Evolutionary conservation across 1,140 invertebrate species (phyloP), one percentile per base, ranked within the genome.

Genomic region (Drosophila leontia): DNA sequence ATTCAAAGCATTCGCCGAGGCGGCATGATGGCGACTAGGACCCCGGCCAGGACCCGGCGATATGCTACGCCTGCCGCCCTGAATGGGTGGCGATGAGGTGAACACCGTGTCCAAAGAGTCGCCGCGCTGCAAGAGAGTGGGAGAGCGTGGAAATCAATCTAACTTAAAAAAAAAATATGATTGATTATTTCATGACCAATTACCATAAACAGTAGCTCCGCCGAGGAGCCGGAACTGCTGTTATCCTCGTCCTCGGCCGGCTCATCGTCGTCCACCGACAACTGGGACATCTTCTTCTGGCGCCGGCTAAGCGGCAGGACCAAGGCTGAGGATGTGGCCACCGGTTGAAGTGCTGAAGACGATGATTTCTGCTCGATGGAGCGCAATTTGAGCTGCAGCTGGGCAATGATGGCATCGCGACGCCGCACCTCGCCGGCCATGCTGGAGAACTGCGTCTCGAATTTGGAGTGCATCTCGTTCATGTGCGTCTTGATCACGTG

Each of bases 391-490:
- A 94, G 93, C 90, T 96, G 96, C 12, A 98, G 93, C 85, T 96
- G 95, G 11, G 93, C 94, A 75, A 97, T 97, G 42, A 97, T 95
- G 82, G 96, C 95, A 91, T 97, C 97, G 8, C 96, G 94, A 64
- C 95, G 95, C 9, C 94, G 94, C 11, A 97, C 95, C 93, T 97
- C 97, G 42, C 95, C 93, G 92, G 97, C 96, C 81, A 98, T 93
- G 45, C 94, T 95, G 19, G 94, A 94, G 83, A 97, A 96, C 45
- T 96, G 95, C 35, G 94, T 94, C 84, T 95, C 94, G 93, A 95
- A 95, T 88, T 95, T 95, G 68, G 94, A 94, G 93, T 95, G 95
- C 61, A 96, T 94, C 42, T 95, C 95, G 72, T 94, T 94, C 76
- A 96, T 93, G 91, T 96, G 95, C 15, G 94, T 94, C 91, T 96